Evolutionary conservation across 2,888 invertebrate species (phyloP).

Genomic region (Phortica okadai): DNA sequence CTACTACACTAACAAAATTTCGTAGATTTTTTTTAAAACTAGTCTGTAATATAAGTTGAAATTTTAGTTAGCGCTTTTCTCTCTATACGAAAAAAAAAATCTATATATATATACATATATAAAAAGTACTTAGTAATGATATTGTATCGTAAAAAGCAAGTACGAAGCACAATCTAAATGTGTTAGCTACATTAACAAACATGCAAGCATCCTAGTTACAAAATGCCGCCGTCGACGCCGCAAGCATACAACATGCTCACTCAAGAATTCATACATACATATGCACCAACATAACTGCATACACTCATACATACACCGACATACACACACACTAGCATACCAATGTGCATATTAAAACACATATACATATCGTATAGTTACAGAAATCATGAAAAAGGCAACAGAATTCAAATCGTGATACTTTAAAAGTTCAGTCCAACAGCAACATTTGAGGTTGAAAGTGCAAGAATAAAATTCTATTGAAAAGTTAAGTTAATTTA

Average conservation of each 20-base stretch:
- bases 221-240: not conserved
- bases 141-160: not conserved
- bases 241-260: not conserved
- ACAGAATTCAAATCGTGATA: not conserved
- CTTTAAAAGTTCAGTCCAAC: not conserved
- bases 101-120: constrained; percentile 30
- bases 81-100: constrained; percentile 48
- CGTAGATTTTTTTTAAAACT: constrained; percentile 24
- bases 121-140: constrained; percentile 22
- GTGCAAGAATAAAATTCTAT: too few relatives aligned
- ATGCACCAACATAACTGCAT: constrained; percentile 46
- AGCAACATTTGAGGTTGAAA: not conserved
- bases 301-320: constrained; percentile 35
- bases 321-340: constrained; percentile 56
- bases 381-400: not conserved
- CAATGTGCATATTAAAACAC: constrained; percentile 49
- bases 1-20: constrained; percentile 20
- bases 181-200: constrained; percentile 9
- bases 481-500: too few relatives aligned
- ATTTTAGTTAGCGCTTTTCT: constrained; percentile 64
- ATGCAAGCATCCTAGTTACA: constrained; percentile 17
- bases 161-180: constrained; percentile 8
- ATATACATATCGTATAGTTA: constrained; percentile 32
- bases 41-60: constrained; percentile 60
- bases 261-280: constrained; percentile 19